These are phyloP conservation scores for Chondrilla cf. caribensis DNA, from an alignment of 37 sponge, comb jelly and placozoan genomes.

Conservation along the genomic window DNA sequence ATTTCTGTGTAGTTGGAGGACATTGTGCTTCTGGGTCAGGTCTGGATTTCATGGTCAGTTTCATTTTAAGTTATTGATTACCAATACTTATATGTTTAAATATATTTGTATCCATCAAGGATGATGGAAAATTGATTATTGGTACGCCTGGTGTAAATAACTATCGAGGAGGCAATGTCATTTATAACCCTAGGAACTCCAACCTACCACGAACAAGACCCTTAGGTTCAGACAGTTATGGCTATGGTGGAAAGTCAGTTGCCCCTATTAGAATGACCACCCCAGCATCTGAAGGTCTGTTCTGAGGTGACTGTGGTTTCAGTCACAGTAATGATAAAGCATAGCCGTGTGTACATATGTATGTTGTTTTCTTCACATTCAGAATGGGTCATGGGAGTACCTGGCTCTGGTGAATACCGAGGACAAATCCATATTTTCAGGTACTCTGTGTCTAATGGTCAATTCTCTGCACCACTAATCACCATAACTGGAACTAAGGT, in stretches of 20 bases:
- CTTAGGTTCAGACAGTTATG: background rate
- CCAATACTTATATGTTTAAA: too few species aligned
- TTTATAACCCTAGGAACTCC: background rate
- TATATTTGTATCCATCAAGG: background rate
- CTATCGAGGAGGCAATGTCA: background rate
- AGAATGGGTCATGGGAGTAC: conserved; percentile 15
- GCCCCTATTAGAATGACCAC: background rate
- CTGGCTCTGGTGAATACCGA: background rate
- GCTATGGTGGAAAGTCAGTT: background rate
- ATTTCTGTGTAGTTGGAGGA: too few species aligned
- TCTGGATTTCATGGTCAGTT: too few species aligned
- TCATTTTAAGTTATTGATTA: too few species aligned
- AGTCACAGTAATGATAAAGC: too few species aligned
- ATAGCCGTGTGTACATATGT: too few species aligned
- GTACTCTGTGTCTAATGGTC: too few species aligned
- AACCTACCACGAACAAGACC: background rate
- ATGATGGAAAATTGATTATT: background rate
- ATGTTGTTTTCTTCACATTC: too few species aligned
- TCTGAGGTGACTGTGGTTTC: too few species aligned
- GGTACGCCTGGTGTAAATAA: background rate
- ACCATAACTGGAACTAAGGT: background rate
- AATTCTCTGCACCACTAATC: background rate
- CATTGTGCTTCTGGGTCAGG: too few species aligned
- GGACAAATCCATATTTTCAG: background rate
- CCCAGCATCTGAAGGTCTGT: background rate